Evolutionary conservation across 2,113 vertebrate species (phyloP).

Genomic region (Phalacrocorax aristotelis): DNA sequence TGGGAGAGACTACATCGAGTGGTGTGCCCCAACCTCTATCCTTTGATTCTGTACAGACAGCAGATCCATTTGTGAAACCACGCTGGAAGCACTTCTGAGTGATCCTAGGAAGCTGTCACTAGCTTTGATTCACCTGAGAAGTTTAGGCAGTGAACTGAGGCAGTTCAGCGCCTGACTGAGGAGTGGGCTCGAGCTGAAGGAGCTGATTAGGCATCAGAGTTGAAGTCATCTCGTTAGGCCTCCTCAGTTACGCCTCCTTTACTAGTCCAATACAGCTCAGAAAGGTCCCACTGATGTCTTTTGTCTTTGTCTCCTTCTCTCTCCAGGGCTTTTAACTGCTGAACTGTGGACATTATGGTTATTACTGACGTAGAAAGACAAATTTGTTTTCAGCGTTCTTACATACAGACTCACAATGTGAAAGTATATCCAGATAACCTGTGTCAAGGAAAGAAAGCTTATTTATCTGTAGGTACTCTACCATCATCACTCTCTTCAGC

Average conservation of each 20-base stretch:
- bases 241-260: not conserved
- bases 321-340: not conserved
- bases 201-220: not conserved
- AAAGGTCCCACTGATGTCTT: not conserved
- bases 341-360: not conserved
- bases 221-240: not conserved
- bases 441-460: not conserved
- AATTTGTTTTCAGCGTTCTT: not conserved
- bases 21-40: rapidly evolving
- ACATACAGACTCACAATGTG: not conserved
- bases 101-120: not conserved
- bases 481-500: not conserved
- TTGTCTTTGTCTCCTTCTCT: not conserved
- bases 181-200: not conserved
- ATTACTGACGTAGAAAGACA: not conserved
- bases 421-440: not conserved
- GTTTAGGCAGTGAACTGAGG: not conserved
- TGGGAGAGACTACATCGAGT: not conserved
- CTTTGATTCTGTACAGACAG: not conserved
- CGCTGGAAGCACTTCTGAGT: not conserved
- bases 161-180: not conserved
- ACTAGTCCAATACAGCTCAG: not conserved
- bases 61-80: not conserved
- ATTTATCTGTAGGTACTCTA: not conserved
- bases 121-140: not conserved